Percentiles rank a stretch among this genome's conserved stretches.
Conservation (phyloP, 1,140 invertebrate species). For the Drosophila grimshawi region DNA sequence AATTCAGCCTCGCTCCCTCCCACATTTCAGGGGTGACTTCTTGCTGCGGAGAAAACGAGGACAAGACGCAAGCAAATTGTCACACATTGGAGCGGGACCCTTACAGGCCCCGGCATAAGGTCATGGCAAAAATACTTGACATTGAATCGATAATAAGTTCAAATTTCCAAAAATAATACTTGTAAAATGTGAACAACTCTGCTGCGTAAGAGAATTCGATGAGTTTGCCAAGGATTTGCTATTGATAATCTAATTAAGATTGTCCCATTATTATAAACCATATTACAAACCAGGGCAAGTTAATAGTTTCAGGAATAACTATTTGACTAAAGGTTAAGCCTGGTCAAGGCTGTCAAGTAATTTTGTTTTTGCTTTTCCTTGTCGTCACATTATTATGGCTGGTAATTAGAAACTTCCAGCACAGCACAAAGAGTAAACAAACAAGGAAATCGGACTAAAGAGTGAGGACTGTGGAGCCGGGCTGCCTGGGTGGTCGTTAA, state of each 20-base stretch:
- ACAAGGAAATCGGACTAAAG: slow-evolving; percentile 5
- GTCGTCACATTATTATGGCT: slow-evolving; percentile 1
- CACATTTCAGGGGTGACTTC: slow-evolving; percentile 48
- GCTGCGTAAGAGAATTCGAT: neutral
- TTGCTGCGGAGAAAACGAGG: slow-evolving; percentile 25
- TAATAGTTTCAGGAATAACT: too few species aligned
- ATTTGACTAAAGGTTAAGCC: slow-evolving; percentile 25
- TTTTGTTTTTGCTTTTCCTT: slow-evolving; percentile 27
- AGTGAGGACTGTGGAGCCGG: neutral
- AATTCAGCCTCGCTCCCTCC: slow-evolving; percentile 4
- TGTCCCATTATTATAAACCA: neutral
- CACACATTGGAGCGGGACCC: neutral
- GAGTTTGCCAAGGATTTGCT: neutral
- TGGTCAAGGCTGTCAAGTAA: slow-evolving; percentile 59
- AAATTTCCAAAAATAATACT: slow-evolving; percentile 58
- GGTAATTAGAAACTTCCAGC: slow-evolving; percentile 48
- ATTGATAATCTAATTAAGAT: neutral
- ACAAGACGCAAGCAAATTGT: slow-evolving; percentile 3
- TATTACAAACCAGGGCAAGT: too few species aligned
- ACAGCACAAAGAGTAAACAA: slow-evolving; percentile 42
- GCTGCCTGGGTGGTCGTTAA: slow-evolving; percentile 43
- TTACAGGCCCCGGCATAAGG: slow-evolving; percentile 31
- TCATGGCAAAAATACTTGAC: slow-evolving; percentile 74
- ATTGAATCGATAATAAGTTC: slow-evolving; percentile 78
- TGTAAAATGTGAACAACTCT: slow-evolving; percentile 39